Conservation (phyloP, 37 sponge, comb jelly and placozoan genomes). For the Trichoplax adhaerens region DNA sequence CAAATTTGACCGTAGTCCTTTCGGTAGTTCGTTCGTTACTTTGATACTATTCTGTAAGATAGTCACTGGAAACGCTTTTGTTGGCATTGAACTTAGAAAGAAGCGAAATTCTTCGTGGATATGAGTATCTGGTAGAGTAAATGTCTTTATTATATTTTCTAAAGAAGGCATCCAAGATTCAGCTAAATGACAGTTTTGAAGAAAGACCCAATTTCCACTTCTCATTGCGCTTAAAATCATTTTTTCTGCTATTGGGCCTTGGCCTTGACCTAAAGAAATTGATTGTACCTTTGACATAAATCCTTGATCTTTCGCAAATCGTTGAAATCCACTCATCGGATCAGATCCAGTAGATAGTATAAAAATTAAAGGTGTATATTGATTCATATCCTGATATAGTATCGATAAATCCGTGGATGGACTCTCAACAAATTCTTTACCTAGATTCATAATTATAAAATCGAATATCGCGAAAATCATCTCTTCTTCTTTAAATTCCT, state of each 20-base stretch:
- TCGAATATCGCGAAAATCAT: constrained; percentile 55
- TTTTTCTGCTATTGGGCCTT: constrained; percentile 95
- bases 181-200: constrained; percentile 98
- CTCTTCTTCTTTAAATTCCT: constrained; percentile 73
- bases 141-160: constrained; percentile 76
- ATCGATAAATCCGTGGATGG: constrained; percentile 65
- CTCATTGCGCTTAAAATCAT: constrained; percentile 61
- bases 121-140: constrained; percentile 47
- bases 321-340: constrained; percentile 83
- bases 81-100: constrained; percentile 91
- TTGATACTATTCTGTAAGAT: constrained; percentile 95
- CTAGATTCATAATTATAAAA: constrained; percentile 83
- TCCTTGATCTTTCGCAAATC: constrained; percentile 86
- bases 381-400: constrained; percentile 69
- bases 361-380: constrained; percentile 83
- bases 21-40: constrained; percentile 98
- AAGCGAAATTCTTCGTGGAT: constrained; percentile 86
- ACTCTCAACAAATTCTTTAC: constrained; percentile 82
- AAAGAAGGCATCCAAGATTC: constrained; percentile 97
- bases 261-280: constrained; percentile 97
- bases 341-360: constrained; percentile 95
- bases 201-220: constrained; percentile 93
- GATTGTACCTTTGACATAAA: constrained; percentile 45
- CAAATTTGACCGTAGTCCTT: constrained; percentile 81
- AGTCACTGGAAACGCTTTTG: constrained; percentile 80